Evolutionary conservation across 2,797 vertebrate genomes (phyloP).

Genomic region (Neostethus bicornis): DNA sequence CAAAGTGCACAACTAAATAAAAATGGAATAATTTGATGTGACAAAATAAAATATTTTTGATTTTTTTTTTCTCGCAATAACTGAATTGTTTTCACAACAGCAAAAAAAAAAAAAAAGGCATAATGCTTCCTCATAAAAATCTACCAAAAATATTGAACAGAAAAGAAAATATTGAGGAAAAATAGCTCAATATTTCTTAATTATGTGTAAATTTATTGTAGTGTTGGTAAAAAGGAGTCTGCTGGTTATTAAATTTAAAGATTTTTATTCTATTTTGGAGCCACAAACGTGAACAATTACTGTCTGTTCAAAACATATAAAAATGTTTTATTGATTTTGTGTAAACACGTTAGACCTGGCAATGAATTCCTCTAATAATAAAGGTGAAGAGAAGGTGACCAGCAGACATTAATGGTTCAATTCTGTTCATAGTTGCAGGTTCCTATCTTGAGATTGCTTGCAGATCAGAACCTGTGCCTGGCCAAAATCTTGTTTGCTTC

Average conservation of each 20-base stretch:
- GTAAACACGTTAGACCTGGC: neutral
- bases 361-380: neutral
- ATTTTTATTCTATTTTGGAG: neutral
- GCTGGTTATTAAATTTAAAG: neutral
- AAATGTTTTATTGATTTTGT: neutral
- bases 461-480: constrained; percentile 3
- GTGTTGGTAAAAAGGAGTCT: neutral
- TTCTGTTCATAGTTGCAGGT: neutral
- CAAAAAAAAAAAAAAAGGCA: too few relatives aligned
- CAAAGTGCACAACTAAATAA: neutral
- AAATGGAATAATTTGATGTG: neutral
- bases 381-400: neutral
- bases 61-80: too few relatives aligned
- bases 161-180: neutral
- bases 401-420: constrained; percentile 2
- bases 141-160: too few relatives aligned
- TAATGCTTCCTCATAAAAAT: neutral
- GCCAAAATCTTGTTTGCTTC: constrained; percentile 19
- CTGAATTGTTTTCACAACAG: too few relatives aligned
- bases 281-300: neutral
- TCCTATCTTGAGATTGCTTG: constrained; percentile 7
- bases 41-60: neutral
- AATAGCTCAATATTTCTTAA: neutral
- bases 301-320: neutral
- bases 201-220: neutral